Evolutionary conservation across 2,113 vertebrate genomes (phyloP).

Genomic region (Megalops atlanticus): DNA sequence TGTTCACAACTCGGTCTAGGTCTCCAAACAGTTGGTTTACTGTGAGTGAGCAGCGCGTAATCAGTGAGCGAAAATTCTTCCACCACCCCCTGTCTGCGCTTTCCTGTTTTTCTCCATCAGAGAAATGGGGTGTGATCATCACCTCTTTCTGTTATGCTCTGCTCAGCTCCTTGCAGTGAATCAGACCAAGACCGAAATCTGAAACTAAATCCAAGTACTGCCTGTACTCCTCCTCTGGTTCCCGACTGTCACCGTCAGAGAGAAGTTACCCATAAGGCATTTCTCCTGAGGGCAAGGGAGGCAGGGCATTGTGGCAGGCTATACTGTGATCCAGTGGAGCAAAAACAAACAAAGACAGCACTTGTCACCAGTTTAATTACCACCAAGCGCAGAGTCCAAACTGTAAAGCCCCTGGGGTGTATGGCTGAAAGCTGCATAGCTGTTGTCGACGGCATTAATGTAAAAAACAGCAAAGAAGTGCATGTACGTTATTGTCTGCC

Average conservation of each 20-base stretch:
- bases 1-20: not conserved
- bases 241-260: constrained; percentile 11
- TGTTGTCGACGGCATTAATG: constrained; percentile 4
- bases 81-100: not conserved
- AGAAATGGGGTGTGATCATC: not conserved
- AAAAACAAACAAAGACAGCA: constrained; percentile 34
- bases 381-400: not conserved
- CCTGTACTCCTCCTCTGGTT: not conserved
- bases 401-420: not conserved
- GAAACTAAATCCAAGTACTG: not conserved
- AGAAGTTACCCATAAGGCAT: constrained; percentile 28
- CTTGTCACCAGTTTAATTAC: constrained; percentile 35
- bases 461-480: constrained; percentile 15
- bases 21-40: not conserved
- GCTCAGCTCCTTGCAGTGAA: not conserved
- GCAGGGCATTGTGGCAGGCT: constrained; percentile 10
- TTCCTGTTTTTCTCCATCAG: not conserved
- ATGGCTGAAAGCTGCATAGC: not conserved
- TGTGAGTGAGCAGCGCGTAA: not conserved
- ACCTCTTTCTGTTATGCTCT: not conserved
- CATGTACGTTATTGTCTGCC: constrained; percentile 1
- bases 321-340: constrained; percentile 31
- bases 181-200: not conserved
- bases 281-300: constrained; percentile 11
- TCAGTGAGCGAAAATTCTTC: not conserved